Evolutionary conservation across 2,888 invertebrate genomes (phyloP), one percentile per base, ranked within the genome.

Genomic region (Monochamus alternatus): DNA sequence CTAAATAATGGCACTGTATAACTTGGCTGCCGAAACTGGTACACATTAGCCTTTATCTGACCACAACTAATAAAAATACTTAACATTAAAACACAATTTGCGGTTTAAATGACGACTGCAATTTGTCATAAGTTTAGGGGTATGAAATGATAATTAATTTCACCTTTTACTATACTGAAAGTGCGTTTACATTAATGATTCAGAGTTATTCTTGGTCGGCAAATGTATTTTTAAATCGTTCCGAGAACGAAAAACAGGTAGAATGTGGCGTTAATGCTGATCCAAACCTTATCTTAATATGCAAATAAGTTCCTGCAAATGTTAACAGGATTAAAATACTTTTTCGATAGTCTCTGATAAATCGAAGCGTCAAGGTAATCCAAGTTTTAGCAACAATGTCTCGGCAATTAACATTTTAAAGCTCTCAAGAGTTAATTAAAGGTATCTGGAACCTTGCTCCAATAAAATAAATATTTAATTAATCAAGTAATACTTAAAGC

Each of bases 11-110:
- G 52, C 52, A 0, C 8, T 7, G 47, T 64, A 12, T 64, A 30
- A 64, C 31, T 44, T 9, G 68, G 22, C 58, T 59, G 9, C 32
- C n/a, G 58, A 59, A 66, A 68, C 22, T 32, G 59, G 68, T 22
- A 44, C 32, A 32, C 58, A 43, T 43, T 8, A 22, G 32, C n/a
- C 38, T 10, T 32, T 32, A 55, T 55, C 32, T 38, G 31, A 67
- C 66, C 66, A 51, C 66, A 67, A 63, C 12, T 43, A 63, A 63
- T 32, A 63, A 38, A 43, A 63, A 43, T 43, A 38, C 38, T 63
- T 7, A 22, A 38, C 7, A 38, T 38, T 38, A 38, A 38, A 38
- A 0, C 38, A 43, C 43, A 63, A 63, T 63, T 63, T 63, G 62
- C 38, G 62, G 62, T 63, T 22, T 43, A 63, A 63, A 38, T 63